Evolutionary conservation across 2,113 vertebrate species (phyloP), one percentile per base, ranked within the genome.

Genomic region (Acrocephalus kingi): DNA sequence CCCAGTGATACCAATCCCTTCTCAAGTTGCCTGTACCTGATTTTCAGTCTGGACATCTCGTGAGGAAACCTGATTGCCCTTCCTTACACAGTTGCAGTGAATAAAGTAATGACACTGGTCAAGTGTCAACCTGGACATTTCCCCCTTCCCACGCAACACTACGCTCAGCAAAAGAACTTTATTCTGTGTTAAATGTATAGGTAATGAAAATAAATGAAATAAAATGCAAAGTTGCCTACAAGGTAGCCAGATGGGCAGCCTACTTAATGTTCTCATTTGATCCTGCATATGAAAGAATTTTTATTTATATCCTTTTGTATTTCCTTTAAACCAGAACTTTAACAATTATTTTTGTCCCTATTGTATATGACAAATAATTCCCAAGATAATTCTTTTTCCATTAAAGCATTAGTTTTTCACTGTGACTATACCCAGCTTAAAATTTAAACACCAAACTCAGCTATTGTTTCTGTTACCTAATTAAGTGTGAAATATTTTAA

Each of bases 41-140:
- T 71, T 61, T 55, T 43, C 37, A 69, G n/a, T 28, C 58, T 25
- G 23, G 25, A 79, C 28, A 74, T 9, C 15, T 3, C 0, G 0
- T 9, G 17, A 77, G 19, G 21, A 83, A 62, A 83, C 35, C 19
- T 7, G 22, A 13, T 17, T 64, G 51, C 31, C 33, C 31, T 78
- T 56, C 58, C 23, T 58, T 30, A n/a, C 27, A 22, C 7, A 52
- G 5, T 1, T 41, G 25, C 17, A 9, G 25, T 35, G 51, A 78
- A 73, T 12, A 31, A 83, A 86, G 28, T 6, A 55, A 37, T 30
- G 25, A 25, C 22, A 76, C 37, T n/a, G 46, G 24, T 14, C 17
- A 7, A 3, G 3, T 25, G 11, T 27, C 28, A 48, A 48, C 37
- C 24, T n/a, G 27, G 41, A 59, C 20, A 28, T 20, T 56, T 73